Conservation (phyloP, 2,113 vertebrate species). For the Daubentonia madagascariensis region DNA sequence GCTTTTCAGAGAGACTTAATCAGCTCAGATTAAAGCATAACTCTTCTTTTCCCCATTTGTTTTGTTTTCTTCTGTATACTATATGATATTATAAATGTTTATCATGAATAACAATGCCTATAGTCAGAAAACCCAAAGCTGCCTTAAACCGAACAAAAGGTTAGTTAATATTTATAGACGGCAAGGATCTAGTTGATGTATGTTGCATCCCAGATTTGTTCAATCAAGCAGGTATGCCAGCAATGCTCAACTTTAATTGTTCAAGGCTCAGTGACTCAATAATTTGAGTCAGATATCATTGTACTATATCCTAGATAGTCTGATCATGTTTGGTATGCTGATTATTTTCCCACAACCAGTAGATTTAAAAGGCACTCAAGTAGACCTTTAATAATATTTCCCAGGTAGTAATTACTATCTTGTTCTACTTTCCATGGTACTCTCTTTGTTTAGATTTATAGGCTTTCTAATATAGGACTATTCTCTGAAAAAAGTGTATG, state of each 20-base stretch:
- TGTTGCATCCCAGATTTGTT: background rate
- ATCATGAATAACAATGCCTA: background rate
- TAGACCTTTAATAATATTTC: background rate
- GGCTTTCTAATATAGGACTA: background rate
- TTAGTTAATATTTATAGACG: background rate
- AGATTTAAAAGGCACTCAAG: background rate
- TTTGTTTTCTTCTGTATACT: background rate
- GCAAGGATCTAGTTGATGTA: background rate
- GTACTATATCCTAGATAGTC: background rate
- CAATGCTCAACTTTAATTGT: background rate
- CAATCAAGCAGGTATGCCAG: background rate
- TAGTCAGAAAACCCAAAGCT: background rate
- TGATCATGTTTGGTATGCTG: background rate
- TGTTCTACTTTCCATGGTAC: background rate
- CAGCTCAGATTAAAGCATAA: background rate
- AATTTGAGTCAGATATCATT: background rate
- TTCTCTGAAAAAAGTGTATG: background rate
- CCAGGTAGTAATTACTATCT: background rate
- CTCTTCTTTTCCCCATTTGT: background rate
- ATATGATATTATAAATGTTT: background rate
- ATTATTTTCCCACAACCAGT: background rate
- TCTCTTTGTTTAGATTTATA: background rate
- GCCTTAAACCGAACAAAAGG: background rate
- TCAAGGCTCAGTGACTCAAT: background rate
- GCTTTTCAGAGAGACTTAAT: background rate